Evolutionary conservation across 2,797 vertebrate species (phyloP).

Genomic region (Spinus pinus): DNA sequence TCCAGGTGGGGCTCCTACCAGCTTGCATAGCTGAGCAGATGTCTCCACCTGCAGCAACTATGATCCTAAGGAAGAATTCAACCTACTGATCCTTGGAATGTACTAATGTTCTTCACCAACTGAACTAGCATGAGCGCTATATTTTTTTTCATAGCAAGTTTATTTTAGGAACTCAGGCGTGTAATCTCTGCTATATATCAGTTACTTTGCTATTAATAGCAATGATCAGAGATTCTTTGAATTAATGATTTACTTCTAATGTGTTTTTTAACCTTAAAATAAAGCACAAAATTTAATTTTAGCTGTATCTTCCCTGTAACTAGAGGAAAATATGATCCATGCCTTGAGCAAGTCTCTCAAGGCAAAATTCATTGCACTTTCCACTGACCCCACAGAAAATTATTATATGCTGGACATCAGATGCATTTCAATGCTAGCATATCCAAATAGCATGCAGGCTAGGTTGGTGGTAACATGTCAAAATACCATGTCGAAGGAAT

Average conservation of each 20-base stretch:
- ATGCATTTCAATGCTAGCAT: not conserved
- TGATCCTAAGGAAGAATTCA: not conserved
- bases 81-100: not conserved
- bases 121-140: not conserved
- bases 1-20: rapidly evolving
- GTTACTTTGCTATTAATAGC: conserved; percentile 56
- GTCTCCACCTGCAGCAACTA: not conserved
- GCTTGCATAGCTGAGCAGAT: not conserved
- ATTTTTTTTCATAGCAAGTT: not conserved
- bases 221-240: not conserved
- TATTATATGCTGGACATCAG: not conserved
- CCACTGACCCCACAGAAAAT: not conserved
- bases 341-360: conserved; percentile 18
- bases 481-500: not conserved
- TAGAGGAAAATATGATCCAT: not conserved
- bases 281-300: conserved; percentile 7
- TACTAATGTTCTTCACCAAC: not conserved
- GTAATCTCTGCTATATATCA: conserved; percentile 28
- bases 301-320: not conserved
- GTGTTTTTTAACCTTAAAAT: conserved; percentile 52
- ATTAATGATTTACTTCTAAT: conserved; percentile 58
- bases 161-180: conserved; percentile 24
- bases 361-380: conserved; percentile 16
- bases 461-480: not conserved
- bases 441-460: not conserved